Conservation (phyloP, 2,888 invertebrate genomes). For the Saturnia pavonia region DNA sequence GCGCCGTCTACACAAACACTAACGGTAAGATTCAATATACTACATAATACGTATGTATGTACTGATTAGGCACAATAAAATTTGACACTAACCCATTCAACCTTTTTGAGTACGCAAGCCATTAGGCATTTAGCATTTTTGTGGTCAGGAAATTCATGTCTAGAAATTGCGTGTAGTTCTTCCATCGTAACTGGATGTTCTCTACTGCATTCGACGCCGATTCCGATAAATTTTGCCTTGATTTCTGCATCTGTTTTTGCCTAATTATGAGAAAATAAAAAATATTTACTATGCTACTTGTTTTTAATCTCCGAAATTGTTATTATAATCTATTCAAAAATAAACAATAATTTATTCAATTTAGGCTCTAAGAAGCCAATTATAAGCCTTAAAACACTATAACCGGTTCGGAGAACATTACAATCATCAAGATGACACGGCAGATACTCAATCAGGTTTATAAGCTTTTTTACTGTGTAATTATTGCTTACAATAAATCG, state of each 20-base stretch:
- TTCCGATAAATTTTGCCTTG: constrained; percentile 54
- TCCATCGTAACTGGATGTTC: constrained; percentile 50
- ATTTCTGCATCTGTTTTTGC: constrained; percentile 58
- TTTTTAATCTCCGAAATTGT: neutral
- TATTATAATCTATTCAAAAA: neutral
- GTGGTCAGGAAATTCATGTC: constrained; percentile 62
- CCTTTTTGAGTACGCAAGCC: constrained; percentile 70
- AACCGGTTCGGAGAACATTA: too few species aligned
- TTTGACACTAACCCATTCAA: constrained; percentile 64
- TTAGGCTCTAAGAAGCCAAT: too few species aligned
- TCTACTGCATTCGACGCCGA: constrained; percentile 58
- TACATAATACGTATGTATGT: neutral
- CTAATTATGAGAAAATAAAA: constrained; percentile 32
- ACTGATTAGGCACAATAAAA: neutral
- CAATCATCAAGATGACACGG: too few species aligned
- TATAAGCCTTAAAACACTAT: too few species aligned
- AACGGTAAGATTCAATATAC: neutral
- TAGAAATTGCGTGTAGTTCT: constrained; percentile 57
- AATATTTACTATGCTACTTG: neutral
- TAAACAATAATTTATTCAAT: too few species aligned
- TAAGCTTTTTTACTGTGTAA: too few species aligned
- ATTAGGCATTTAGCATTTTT: constrained; percentile 67
- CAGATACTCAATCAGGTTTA: too few species aligned
- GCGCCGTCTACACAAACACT: too few species aligned
- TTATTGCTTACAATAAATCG: too few species aligned